phyloP scores from a whole-genome alignment of 1,140 invertebrate species.

The Melitaea cinxia region DNA sequence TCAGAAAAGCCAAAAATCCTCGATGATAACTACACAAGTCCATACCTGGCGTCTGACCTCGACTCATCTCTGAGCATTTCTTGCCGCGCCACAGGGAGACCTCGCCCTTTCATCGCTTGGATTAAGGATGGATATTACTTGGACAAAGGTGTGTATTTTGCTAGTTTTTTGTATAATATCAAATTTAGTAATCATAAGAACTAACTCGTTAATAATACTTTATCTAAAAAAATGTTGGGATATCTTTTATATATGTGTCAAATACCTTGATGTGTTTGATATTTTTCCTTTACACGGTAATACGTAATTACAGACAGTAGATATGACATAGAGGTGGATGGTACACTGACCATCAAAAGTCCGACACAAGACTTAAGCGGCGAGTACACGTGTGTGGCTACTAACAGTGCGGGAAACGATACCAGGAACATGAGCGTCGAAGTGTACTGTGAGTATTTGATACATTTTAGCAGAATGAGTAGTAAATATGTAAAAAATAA shows the following conservation, averaged over 20 bases:
- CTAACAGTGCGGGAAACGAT: constrained; percentile 52
- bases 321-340: constrained; percentile 56
- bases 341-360: constrained; percentile 58
- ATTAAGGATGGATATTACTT: constrained; percentile 65
- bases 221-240: too few relatives aligned
- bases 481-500: too few relatives aligned
- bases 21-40: constrained; percentile 53
- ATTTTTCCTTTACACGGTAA: constrained; percentile 42
- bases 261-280: background rate
- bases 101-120: constrained; percentile 67
- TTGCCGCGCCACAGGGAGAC: constrained; percentile 63
- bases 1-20: constrained; percentile 66
- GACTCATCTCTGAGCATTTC: constrained; percentile 56
- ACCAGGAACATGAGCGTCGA: constrained; percentile 54
- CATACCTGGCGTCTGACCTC: constrained; percentile 60
- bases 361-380: constrained; percentile 67
- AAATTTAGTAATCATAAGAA: too few relatives aligned
- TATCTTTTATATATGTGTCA: too few relatives aligned
- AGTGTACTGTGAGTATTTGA: constrained; percentile 50
- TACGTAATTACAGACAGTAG: constrained; percentile 54
- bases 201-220: too few relatives aligned
- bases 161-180: background rate
- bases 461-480: too few relatives aligned
- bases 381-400: constrained; percentile 65
- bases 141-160: constrained; percentile 61